These are phyloP conservation scores for Lepilemur septentrionalis DNA, from an alignment of 2,797 vertebrate genomes.

Conservation along the genomic window DNA sequence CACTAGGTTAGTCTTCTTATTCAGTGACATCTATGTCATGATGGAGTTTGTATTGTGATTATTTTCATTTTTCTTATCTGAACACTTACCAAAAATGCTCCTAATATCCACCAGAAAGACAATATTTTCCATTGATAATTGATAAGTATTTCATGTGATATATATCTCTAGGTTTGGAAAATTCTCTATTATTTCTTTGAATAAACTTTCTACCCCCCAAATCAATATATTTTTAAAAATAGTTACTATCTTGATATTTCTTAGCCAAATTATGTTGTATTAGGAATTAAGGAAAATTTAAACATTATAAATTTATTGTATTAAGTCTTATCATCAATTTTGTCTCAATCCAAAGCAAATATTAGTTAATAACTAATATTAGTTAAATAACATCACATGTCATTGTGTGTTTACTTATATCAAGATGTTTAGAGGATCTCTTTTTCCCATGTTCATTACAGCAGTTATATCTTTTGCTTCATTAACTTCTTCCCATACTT, in stretches of 20 bases:
- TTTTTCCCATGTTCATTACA: background rate
- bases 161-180: too few species aligned
- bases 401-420: background rate
- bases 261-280: background rate
- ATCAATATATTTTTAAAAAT: background rate
- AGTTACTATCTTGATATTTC: background rate
- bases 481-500: conserved; percentile 42
- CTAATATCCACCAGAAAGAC: background rate
- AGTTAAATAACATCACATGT: background rate
- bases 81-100: background rate
- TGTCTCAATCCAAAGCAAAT: background rate
- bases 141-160: background rate
- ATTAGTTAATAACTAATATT: background rate
- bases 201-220: too few species aligned
- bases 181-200: too few species aligned
- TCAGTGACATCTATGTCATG: background rate
- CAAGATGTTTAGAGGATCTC: background rate
- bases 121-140: background rate
- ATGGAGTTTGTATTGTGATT: background rate
- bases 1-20: background rate
- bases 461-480: conserved; percentile 42
- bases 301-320: background rate
- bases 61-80: background rate
- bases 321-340: background rate
- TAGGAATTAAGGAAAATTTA: background rate